These are phyloP conservation scores for Syngnathus rostellatus DNA, from an alignment of 2,797 vertebrate species.

Conservation along the genomic window DNA sequence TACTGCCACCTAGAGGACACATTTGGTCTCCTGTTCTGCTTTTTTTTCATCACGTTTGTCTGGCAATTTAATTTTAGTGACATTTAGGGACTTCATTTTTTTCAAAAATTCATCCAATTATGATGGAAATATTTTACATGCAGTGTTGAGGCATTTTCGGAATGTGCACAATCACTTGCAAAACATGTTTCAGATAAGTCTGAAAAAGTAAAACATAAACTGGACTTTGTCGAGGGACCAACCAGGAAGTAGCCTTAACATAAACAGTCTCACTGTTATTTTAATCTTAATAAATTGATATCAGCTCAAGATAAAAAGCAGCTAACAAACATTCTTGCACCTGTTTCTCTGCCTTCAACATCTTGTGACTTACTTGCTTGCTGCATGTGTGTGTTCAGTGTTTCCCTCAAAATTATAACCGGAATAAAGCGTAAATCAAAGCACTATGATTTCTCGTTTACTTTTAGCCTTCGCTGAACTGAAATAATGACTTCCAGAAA, in stretches of 20 bases:
- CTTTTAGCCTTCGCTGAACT: background rate
- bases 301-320: background rate
- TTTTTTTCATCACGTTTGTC: background rate
- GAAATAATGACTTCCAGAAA: background rate
- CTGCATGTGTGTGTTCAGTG: constrained; percentile 5
- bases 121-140: too few species aligned
- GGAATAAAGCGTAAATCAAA: background rate
- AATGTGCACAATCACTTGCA: too few species aligned
- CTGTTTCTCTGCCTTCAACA: background rate
- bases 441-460: background rate
- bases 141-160: background rate
- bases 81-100: background rate
- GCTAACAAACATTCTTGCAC: background rate
- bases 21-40: background rate
- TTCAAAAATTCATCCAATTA: background rate
- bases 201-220: too few species aligned
- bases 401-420: background rate
- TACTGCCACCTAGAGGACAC: background rate
- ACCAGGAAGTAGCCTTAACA: too few species aligned
- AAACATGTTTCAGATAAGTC: too few species aligned
- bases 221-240: too few species aligned
- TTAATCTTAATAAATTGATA: background rate
- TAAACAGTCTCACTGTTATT: background rate
- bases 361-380: background rate
- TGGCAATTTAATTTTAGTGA: background rate